Evolutionary conservation across 2,888 invertebrate species (phyloP).

Genomic region (Drosophila multiciliata): DNA sequence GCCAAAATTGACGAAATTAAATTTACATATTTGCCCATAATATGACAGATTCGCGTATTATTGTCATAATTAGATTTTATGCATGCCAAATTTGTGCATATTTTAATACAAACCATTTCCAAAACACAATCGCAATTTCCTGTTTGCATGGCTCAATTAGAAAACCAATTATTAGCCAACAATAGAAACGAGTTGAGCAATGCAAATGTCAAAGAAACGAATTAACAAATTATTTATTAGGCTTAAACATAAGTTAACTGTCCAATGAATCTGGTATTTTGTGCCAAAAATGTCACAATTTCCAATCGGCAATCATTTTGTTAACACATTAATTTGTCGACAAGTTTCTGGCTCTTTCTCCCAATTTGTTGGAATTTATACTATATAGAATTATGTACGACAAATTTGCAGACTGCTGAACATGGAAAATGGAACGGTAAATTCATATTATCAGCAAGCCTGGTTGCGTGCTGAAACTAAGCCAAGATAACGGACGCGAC

Average conservation of each 20-base stretch:
- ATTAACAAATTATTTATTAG: neutral
- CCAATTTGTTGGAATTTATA: neutral
- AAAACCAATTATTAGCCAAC: neutral
- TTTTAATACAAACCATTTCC: conserved; percentile 22
- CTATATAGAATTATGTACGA: neutral
- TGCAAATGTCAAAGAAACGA: neutral
- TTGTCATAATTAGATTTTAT: conserved; percentile 37
- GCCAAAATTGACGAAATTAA: conserved; percentile 20
- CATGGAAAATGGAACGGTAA: conserved; percentile 70
- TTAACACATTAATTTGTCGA: conserved; percentile 13
- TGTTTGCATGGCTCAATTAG: conserved; percentile 12
- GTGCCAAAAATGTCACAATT: neutral
- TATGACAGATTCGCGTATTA: conserved; percentile 37
- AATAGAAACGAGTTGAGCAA: neutral
- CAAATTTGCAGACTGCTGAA: conserved; percentile 19
- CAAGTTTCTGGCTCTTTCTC: conserved; percentile 5
- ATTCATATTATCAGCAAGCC: conserved; percentile 57
- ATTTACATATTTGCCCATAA: conserved; percentile 57
- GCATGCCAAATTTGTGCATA: conserved; percentile 35
- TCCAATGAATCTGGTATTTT: neutral
- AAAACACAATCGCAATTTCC: conserved; percentile 34
- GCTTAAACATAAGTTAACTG: neutral
- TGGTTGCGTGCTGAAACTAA: conserved; percentile 66
- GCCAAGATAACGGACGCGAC: conserved; percentile 72
- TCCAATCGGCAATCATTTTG: neutral